Evolutionary conservation across 2,113 vertebrate species (phyloP).

Genomic region (Dipodomys spectabilis): DNA sequence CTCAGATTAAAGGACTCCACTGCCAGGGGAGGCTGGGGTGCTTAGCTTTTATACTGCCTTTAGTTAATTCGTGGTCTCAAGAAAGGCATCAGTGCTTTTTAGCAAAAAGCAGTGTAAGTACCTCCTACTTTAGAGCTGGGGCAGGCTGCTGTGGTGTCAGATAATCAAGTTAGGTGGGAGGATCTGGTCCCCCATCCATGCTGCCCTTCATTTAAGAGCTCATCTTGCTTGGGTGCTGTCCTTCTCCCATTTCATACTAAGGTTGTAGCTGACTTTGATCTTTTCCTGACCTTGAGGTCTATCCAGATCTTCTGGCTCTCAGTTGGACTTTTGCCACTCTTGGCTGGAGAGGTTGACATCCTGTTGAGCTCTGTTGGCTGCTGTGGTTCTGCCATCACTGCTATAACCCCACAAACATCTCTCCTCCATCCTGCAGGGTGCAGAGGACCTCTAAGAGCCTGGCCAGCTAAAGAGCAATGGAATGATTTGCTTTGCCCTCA

Average conservation of each 20-base stretch:
- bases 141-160: not conserved
- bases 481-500: slow-evolving; percentile 5
- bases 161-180: not conserved
- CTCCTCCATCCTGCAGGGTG: fast-evolving
- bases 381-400: not conserved
- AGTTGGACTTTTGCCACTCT: not conserved
- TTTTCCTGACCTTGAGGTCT: not conserved
- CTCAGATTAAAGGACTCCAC: too few species aligned
- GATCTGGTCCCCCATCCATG: not conserved
- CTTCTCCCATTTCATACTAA: not conserved
- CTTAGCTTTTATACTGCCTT: too few species aligned
- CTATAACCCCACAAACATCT: not conserved
- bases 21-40: too few species aligned
- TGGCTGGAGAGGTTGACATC: not conserved
- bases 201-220: not conserved
- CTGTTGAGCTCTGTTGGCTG: too few species aligned
- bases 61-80: too few species aligned
- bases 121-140: not conserved
- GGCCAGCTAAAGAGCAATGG: not conserved
- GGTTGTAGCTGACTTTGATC: not conserved
- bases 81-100: too few species aligned
- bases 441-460: not conserved
- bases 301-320: not conserved
- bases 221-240: not conserved
- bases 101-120: too few species aligned